Conservation (phyloP, 2,888 invertebrate species). For the Paralinhomoeus sp. region DNA sequence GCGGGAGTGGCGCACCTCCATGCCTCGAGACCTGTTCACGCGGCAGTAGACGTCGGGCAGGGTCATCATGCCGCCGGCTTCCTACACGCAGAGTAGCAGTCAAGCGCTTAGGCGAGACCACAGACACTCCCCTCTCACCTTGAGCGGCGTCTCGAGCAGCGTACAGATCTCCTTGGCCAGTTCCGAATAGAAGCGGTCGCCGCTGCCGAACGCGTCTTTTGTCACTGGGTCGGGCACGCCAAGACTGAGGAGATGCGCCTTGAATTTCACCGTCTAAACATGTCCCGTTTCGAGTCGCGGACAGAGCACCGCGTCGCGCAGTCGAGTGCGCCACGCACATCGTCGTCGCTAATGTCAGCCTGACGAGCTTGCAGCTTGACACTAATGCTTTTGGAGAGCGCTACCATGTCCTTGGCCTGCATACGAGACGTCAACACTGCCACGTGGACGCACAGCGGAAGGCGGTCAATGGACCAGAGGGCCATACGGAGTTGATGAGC, state of each 20-base stretch:
- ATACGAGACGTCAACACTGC: too few species aligned
- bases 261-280: conserved; percentile 63
- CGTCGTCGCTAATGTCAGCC: conserved; percentile 86
- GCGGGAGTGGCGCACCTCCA: conserved; percentile 39
- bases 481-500: conserved; percentile 53
- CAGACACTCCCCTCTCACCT: too few species aligned
- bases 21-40: conserved; percentile 78
- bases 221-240: conserved; percentile 97
- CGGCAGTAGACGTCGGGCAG: conserved; percentile 87
- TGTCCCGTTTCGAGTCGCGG: background rate
- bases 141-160: conserved; percentile 54
- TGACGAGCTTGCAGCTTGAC: conserved; percentile 74
- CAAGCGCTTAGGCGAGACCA: too few species aligned
- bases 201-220: conserved; percentile 60
- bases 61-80: conserved; percentile 84
- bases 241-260: conserved; percentile 77
- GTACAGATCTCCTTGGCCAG: conserved; percentile 62
- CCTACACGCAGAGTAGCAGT: conserved; percentile 38
- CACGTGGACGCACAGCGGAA: too few species aligned
- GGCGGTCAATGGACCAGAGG: too few species aligned
- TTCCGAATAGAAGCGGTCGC: conserved; percentile 54
- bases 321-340: conserved; percentile 19
- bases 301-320: too few species aligned
- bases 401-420: conserved; percentile 81
- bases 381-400: conserved; percentile 67